Base-by-base conservation (phyloP, 2,888 invertebrate species). In the Zootermopsis nevadensis region DNA sequence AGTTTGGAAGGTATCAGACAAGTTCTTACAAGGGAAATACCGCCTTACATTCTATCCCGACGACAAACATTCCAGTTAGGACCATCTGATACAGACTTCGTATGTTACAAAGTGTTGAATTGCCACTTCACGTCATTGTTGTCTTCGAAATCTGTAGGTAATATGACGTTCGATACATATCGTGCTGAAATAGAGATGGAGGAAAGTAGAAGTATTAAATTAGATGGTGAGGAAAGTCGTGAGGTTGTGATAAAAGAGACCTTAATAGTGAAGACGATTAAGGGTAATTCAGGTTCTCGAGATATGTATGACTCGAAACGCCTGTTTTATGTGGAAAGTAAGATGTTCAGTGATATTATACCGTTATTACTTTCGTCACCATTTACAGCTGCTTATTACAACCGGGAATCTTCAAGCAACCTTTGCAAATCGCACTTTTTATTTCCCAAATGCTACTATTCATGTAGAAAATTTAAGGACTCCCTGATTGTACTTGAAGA, bases 401-500 rank as follows among this genome's bases (percentile, higher is more conserved):
- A 19, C 7, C 24, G 15, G 0, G 38, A 24, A 38, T 33, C 35
- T 2, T 33, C 33, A 8, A 74, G 35, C n/a, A 74, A 74, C 38
- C 31, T 74, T 33, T 24, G 24, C n/a, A 74, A 74, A 74, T 38
- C 33, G 22, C 8, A 2, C 6, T 33, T 42, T 19, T 31, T 82
- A n/a, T 82, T 82, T 60, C 83, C 77, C 7, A 79, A 72, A 38
- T 83, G 79, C n/a, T 80, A 72, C 55, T 83, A 72, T 33, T 38
- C 48, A 7, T 48, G n/a, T 55, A 22, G 33, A n/a, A 79, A 77
- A 48, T 15, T 27, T 53, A 74, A 74, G 2, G n/a, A 80, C 69
- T 60, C 77, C 15, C 55, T 83, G 2, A 79, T 83, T 55, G 80
- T 83, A 27, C 30, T 83, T 42, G 83, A 83, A 72, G 74, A 83